Evolutionary conservation across 2,113 vertebrate species (phyloP), one percentile per base, ranked within the genome.

Genomic region (Calonectris borealis): DNA sequence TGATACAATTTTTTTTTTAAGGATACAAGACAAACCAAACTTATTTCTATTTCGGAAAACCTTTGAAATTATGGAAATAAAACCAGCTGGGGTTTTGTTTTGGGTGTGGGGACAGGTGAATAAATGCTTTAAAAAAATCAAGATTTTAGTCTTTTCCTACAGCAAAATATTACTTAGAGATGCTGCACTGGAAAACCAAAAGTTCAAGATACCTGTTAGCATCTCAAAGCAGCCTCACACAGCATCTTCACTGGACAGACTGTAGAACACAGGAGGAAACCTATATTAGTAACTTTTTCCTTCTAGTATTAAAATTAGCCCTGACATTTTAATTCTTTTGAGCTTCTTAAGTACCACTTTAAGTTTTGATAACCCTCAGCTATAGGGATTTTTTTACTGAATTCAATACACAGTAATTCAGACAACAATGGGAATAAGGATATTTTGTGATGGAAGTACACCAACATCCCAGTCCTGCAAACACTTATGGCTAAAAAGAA

Each of bases 191-290:
- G 94, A 97, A 97, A 97, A 97, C 95, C 93, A 97, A 97, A 97
- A 95, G 94, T 96, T 97, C 96, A 97, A 96, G 95, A 94, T 96
- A 97, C 96, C 96, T 96, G 95, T 96, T 95, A 97, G 93, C 96
- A 97, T 96, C 95, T 97, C 97, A 97, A 96, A 96, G 96, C 94
- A 97, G 93, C 95, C 96, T 96, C 97, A 96, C 96, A 97, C 96
- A 97, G 96, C 96, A 96, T 97, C 96, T 97, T 97, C 97, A 97
- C 94, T 97, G 94, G 96, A 97, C 96, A 96, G 95, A 97, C 96
- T 96, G 94, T 93, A 97, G 95, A 95, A 97, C 96, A 97, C 96
- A 97, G 96, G 95, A 97, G 96, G 96, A 97, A 97, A 97, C 96
- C 97, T 96, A 95, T 95, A 95, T 97, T 97, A 97, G 96, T 97